Conservation (phyloP, 2,888 invertebrate species). For the Gandaritis pyraliata region DNA sequence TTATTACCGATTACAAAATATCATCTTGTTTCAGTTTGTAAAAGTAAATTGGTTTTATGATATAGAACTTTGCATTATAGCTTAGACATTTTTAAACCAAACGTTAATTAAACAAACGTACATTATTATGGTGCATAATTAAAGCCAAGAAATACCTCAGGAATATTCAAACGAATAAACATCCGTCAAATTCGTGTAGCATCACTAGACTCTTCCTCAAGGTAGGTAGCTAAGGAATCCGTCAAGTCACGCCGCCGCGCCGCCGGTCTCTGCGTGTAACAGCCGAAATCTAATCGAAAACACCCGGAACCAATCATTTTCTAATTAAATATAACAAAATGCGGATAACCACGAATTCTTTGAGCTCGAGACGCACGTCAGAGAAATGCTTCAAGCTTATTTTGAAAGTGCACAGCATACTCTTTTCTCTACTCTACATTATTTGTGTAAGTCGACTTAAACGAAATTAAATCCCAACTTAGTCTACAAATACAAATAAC, state of each 20-base stretch:
- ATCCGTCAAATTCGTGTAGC: conserved; percentile 2
- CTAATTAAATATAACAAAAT: conserved; percentile 70
- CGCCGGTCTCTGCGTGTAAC: conserved; percentile 50
- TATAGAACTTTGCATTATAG: too few species aligned
- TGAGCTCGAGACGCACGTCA: conserved; percentile 13
- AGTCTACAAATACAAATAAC: conserved; percentile 33
- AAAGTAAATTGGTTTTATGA: too few species aligned
- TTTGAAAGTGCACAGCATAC: too few species aligned
- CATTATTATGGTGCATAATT: too few species aligned
- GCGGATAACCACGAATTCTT: conserved; percentile 64
- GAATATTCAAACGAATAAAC: not conserved
- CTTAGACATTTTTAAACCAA: too few species aligned
- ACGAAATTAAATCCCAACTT: too few species aligned
- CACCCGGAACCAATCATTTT: conserved; percentile 80
- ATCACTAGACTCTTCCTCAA: conserved; percentile 18
- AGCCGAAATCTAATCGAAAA: conserved; percentile 79
- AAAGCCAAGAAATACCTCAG: not conserved
- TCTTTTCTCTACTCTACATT: too few species aligned
- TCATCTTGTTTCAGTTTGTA: not conserved
- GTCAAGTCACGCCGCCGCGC: conserved; percentile 72
- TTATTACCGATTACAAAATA: conserved; percentile 5
- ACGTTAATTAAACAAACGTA: too few species aligned
- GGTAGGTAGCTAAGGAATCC: conserved; percentile 63
- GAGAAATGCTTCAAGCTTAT: not conserved
- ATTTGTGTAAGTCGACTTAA: too few species aligned